Conservation (phyloP, 2,888 invertebrate genomes). For the Seladonia tumulorum region DNA sequence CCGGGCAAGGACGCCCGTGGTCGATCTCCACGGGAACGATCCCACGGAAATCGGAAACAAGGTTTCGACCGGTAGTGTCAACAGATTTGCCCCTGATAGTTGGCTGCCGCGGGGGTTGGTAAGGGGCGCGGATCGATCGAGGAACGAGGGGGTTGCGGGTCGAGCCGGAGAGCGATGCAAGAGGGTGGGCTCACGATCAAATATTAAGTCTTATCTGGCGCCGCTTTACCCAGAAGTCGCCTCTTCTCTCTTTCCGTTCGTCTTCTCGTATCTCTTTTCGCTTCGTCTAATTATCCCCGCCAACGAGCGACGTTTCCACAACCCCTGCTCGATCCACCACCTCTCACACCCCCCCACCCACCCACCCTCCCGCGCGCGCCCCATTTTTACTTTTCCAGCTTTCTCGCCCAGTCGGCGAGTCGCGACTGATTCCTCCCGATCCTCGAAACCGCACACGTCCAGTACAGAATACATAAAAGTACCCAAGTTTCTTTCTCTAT, state of each 20-base stretch:
- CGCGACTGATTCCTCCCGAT: conserved; percentile 61
- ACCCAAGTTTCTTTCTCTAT: conserved; percentile 46
- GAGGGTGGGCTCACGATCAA: conserved; percentile 81
- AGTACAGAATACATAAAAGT: conserved; percentile 71
- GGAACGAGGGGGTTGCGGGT: conserved; percentile 59
- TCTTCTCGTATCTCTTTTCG: conserved; percentile 67
- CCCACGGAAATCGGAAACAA: conserved; percentile 74
- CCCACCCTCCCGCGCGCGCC: neutral
- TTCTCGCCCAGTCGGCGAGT: conserved; percentile 26
- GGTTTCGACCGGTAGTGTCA: conserved; percentile 76
- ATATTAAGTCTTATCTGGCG: conserved; percentile 84
- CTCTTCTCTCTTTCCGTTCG: conserved; percentile 58
- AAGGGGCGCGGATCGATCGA: conserved; percentile 68
- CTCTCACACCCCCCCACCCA: too few relatives aligned
- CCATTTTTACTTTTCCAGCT: conserved; percentile 8
- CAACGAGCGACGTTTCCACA: conserved; percentile 54
- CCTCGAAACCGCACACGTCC: conserved; percentile 69
- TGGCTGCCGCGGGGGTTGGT: conserved; percentile 38
- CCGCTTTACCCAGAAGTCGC: conserved; percentile 79
- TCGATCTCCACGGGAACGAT: conserved; percentile 59
- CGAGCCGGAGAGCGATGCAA: conserved; percentile 77
- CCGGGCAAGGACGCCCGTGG: conserved; percentile 46
- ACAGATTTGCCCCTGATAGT: conserved; percentile 79
- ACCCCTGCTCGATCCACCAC: conserved; percentile 18
- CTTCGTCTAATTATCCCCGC: conserved; percentile 79